Percentiles rank a stretch among this genome's conserved stretches.
These are phyloP conservation scores for Cryptotis parvus DNA, from an alignment of 2,113 vertebrate species.

Conservation along the genomic window DNA sequence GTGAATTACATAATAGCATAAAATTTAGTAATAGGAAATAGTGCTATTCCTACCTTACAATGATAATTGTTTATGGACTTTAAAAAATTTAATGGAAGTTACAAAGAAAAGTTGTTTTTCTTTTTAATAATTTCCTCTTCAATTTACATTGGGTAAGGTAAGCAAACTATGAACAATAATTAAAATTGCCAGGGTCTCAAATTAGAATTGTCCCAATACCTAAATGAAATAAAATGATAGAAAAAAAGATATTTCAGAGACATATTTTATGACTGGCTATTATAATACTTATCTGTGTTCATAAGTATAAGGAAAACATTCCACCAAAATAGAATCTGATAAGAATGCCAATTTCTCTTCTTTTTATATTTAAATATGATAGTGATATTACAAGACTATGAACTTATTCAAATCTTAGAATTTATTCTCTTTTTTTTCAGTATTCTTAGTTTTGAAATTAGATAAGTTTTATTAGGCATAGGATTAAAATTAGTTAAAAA, in stretches of 20 bases:
- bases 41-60: fast-evolving
- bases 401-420: no score
- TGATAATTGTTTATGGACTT: not conserved
- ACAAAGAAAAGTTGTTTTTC: not conserved
- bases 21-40: slow-evolving; percentile 5
- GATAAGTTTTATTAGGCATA: not conserved
- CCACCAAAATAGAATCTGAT: not conserved
- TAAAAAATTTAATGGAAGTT: not conserved
- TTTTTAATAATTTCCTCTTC: not conserved
- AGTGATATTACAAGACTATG: not conserved
- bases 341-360: not conserved
- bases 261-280: not conserved
- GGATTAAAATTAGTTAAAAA: slow-evolving; percentile 25
- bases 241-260: not conserved
- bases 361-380: not conserved
- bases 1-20: not conserved
- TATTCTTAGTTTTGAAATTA: not conserved
- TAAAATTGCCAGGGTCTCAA: not conserved
- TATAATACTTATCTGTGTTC: no score
- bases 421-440: not conserved
- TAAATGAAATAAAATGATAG: not conserved
- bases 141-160: not conserved
- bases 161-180: not conserved
- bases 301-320: not conserved
- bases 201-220: not conserved